These are phyloP conservation scores for Craseonycteris thonglongyai DNA, from an alignment of 2,113 vertebrate species.

Conservation along the genomic window DNA sequence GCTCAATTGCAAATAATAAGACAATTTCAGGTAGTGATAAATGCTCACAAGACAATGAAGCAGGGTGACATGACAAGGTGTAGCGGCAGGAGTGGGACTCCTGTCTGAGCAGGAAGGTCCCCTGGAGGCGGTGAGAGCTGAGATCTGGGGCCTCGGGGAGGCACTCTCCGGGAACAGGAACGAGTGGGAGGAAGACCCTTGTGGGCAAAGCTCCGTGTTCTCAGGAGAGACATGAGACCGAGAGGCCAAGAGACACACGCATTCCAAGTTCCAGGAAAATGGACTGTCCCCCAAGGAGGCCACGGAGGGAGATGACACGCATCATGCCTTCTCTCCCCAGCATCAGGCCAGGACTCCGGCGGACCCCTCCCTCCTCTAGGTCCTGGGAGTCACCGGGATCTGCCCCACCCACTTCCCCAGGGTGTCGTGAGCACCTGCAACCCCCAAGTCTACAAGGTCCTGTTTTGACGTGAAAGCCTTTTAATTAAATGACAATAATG, in stretches of 20 bases:
- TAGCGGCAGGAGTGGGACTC: neutral
- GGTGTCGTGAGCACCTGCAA: neutral
- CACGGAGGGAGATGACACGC: accelerated
- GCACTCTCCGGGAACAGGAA: neutral
- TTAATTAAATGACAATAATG: neutral
- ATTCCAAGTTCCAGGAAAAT: neutral
- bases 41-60: neutral
- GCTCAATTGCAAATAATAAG: neutral
- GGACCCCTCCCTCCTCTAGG: neutral
- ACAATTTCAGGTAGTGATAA: neutral
- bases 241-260: accelerated
- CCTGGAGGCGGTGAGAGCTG: neutral
- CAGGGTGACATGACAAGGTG: neutral
- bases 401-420: neutral
- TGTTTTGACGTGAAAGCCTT: neutral
- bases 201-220: accelerated
- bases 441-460: neutral
- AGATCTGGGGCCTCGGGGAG: neutral
- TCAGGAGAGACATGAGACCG: neutral
- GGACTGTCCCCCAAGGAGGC: neutral
- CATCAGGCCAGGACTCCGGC: accelerated
- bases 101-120: neutral
- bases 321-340: neutral
- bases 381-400: neutral
- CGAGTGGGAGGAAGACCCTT: neutral